Base-by-base conservation (phyloP, 2,888 invertebrate species). In the Pheosia gnoma region DNA sequence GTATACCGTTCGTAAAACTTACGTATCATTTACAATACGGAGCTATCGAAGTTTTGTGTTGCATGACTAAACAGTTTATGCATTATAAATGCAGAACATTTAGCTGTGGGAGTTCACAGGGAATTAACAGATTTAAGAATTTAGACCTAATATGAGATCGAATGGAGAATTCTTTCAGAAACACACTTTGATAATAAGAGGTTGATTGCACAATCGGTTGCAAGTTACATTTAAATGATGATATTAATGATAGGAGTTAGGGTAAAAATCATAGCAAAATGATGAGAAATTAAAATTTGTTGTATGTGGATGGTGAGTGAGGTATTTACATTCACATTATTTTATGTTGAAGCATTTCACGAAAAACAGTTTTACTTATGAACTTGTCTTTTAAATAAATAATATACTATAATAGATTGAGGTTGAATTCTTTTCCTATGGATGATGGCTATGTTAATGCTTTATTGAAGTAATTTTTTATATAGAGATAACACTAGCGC, bases 221-320 rank as follows among this genome's bases (percentile, higher is more conserved):
- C 58, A 60, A 61, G 55, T 53, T 57, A 39, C 38, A 57, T 47
- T 25, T 37, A 13, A 55, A 54, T 36, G 8, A 62, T 51, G 49
- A 49, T n/a, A n/a, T 55, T 25, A 25, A 25, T 25, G n/a, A 52
- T 59, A 7, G 38, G 3, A 9, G 5, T 43, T 9, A 43, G 2
- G 4, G 3, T n/a, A 47, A 47, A 11, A 47, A 25, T 25, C 47
- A 47, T n/a, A n/a, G n/a, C n/a, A 47, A n/a, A n/a, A 9, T 47
- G n/a, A n/a, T 47, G 25, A 25, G 25, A 25, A 0, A 25, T 25
- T 25, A 25, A 25, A 25, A 25, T 25, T 25, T 25, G 25, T 25
- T 25, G 25, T 2, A 25, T 25, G 25, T 25, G 25, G 25, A 25
- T 25, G 25, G 25, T 47, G 47, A 1, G 8, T 51, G 25, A 25